These are phyloP conservation scores for Teinopalpus imperialis DNA, from an alignment of 2,888 invertebrate genomes.

Conservation along the genomic window DNA sequence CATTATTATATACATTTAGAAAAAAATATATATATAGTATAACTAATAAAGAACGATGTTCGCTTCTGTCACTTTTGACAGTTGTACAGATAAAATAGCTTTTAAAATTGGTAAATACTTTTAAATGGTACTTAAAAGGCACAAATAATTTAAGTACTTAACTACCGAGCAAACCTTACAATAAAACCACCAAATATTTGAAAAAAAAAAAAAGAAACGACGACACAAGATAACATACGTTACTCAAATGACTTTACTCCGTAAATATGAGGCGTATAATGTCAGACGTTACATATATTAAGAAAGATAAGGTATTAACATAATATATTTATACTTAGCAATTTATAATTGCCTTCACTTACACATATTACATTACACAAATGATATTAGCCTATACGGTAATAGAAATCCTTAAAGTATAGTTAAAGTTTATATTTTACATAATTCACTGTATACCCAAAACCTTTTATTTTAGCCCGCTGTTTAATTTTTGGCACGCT, in stretches of 20 bases:
- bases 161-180: slow-evolving; percentile 32
- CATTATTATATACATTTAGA: neutral
- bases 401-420: slow-evolving; percentile 27
- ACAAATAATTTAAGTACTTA: slow-evolving; percentile 70
- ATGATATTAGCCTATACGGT: slow-evolving; percentile 4
- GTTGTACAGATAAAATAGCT: slow-evolving; percentile 37
- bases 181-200: slow-evolving; percentile 7
- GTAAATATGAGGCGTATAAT: neutral
- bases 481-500: slow-evolving; percentile 67
- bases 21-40: no score
- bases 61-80: slow-evolving; percentile 1
- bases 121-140: slow-evolving; percentile 50
- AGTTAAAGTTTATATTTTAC: slow-evolving; percentile 28
- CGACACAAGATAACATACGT: slow-evolving; percentile 6
- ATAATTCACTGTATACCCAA: slow-evolving; percentile 39
- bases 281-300: slow-evolving; percentile 5
- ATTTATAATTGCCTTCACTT: slow-evolving; percentile 23
- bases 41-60: neutral
- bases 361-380: neutral
- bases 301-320: slow-evolving; percentile 4
- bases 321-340: slow-evolving; percentile 11
- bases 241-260: slow-evolving; percentile 4
- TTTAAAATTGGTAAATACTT: slow-evolving; percentile 28
- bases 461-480: slow-evolving; percentile 49
- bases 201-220: slow-evolving; percentile 10